Evolutionary conservation across 2,113 vertebrate genomes (phyloP).

Genomic region (Prochilodus magdalenae): DNA sequence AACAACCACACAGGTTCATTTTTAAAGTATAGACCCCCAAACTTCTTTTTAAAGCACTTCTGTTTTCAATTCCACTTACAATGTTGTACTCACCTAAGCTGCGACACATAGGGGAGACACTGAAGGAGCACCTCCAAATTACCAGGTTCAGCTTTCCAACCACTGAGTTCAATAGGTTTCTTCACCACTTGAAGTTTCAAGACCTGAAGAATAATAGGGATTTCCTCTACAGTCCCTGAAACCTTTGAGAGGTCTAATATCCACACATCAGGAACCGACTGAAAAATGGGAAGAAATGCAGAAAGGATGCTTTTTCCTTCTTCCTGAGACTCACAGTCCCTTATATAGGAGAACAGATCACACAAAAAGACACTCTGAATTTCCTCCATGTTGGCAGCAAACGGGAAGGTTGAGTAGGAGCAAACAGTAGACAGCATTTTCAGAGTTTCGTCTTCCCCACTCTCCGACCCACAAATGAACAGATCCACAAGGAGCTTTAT

Average conservation of each 20-base stretch:
- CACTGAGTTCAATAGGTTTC: conserved; percentile 38
- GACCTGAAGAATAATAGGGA: neutral
- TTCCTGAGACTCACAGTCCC: neutral
- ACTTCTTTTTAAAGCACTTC: too few species aligned
- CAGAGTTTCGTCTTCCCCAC: neutral
- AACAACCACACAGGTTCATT: too few species aligned
- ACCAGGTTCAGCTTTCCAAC: conserved; percentile 23
- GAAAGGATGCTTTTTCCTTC: neutral
- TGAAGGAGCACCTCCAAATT: conserved; percentile 3
- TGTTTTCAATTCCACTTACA: too few species aligned
- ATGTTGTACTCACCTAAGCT: conserved; percentile 24
- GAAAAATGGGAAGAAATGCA: conserved; percentile 25
- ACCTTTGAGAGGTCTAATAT: conserved; percentile 14
- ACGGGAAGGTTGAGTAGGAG: conserved; percentile 44
- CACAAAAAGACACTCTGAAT: conserved; percentile 37
- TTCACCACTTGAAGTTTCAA: conserved; percentile 27
- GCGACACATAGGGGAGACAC: conserved; percentile 11
- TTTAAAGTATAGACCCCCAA: too few species aligned
- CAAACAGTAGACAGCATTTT: conserved; percentile 33
- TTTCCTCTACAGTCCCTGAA: neutral
- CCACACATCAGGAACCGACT: conserved; percentile 29
- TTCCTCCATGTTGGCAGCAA: neutral
- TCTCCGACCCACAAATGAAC: conserved; percentile 33
- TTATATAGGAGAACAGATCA: conserved; percentile 22
- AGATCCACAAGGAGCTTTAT: conserved; percentile 31